phyloP scores from a whole-genome alignment of 2,797 vertebrate genomes.

The Buceros bicornis region DNA sequence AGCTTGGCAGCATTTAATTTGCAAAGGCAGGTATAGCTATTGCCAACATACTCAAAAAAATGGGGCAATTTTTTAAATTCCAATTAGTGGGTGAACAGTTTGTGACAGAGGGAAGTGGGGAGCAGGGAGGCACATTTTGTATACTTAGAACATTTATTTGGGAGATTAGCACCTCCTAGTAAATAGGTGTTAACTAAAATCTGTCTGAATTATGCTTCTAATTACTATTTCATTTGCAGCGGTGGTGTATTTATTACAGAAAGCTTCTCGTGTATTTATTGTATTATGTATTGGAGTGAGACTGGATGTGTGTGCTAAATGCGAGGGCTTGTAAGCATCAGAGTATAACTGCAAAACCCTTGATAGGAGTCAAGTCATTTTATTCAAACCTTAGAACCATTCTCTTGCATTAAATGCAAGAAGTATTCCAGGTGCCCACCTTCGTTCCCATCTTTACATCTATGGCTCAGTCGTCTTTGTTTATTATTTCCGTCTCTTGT shows the following conservation, averaged over 20 bases:
- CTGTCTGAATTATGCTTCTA: slow-evolving; percentile 62
- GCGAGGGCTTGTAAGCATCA: not conserved
- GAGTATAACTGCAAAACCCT: not conserved
- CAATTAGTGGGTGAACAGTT: not conserved
- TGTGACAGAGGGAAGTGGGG: not conserved
- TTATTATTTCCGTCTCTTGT: not conserved
- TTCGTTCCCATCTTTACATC: not conserved
- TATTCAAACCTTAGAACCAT: not conserved
- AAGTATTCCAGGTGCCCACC: not conserved
- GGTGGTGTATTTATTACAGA: slow-evolving; percentile 40
- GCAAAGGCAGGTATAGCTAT: not conserved
- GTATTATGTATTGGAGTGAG: not conserved
- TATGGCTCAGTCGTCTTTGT: not conserved
- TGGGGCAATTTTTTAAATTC: slow-evolving; percentile 5
- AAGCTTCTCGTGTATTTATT: slow-evolving; percentile 43
- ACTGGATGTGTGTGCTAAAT: not conserved
- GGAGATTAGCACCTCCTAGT: slow-evolving; percentile 50
- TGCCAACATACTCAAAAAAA: not conserved
- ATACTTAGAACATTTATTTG: slow-evolving; percentile 1
- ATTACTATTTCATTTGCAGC: slow-evolving; percentile 60
- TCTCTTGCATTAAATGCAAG: not conserved
- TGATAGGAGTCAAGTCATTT: not conserved
- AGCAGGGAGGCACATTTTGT: not conserved
- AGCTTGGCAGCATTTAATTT: not conserved
- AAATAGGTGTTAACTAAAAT: slow-evolving; percentile 70